Percentiles rank a stretch among this genome's conserved stretches.
These are phyloP conservation scores for Lipotes vexillifer DNA, from an alignment of 2,113 vertebrate genomes.

Conservation along the genomic window DNA sequence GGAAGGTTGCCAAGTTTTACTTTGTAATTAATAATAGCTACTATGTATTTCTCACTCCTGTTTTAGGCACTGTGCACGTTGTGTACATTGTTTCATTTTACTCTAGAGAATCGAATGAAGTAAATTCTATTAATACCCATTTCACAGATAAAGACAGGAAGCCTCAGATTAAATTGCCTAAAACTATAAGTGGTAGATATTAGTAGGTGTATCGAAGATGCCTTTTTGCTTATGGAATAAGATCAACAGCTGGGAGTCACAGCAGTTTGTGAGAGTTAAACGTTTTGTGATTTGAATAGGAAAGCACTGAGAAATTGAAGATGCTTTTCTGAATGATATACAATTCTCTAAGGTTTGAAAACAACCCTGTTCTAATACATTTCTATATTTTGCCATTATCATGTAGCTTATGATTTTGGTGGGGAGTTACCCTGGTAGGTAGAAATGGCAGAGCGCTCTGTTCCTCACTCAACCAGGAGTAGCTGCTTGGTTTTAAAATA, in stretches of 20 bases:
- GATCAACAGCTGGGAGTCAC: neutral
- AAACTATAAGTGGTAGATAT: neutral
- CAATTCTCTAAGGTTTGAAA: neutral
- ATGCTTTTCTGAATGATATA: neutral
- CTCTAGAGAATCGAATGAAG: neutral
- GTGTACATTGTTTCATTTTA: constrained; percentile 25
- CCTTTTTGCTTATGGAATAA: neutral
- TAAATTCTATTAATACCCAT: neutral
- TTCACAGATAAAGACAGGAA: neutral
- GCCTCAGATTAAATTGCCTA: neutral
- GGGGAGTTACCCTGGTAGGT: neutral
- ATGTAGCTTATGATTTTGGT: neutral
- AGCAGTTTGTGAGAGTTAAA: neutral
- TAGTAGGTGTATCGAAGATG: neutral
- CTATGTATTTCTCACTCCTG: neutral
- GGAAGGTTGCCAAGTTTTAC: neutral
- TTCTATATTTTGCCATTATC: neutral
- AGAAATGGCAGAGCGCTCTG: neutral
- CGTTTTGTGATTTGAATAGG: neutral
- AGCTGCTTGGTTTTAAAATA: constrained; percentile 5
- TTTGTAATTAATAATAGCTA: neutral
- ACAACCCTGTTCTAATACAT: neutral
- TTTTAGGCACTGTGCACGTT: neutral
- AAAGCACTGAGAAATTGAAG: neutral
- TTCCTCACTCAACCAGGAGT: neutral